Evolutionary conservation across 2,888 invertebrate species (phyloP), one percentile per base, ranked within the genome.

Genomic region (Pristionchus fissidentatus): DNA sequence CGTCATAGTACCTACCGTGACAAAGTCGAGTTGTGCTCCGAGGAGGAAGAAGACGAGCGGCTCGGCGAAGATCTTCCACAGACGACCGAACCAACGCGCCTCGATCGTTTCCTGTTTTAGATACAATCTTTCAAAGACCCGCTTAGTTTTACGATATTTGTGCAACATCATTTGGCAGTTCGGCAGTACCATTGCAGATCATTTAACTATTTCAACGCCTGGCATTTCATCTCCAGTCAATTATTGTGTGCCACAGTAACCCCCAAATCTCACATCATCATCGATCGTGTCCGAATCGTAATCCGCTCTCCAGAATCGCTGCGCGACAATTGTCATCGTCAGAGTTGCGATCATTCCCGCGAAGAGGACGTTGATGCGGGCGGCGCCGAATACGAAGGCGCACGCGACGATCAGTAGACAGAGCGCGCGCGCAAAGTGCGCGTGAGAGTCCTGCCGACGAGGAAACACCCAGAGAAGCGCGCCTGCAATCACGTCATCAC

Each of bases 301-400:
- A 41, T 83, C 83, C 2, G 49, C 52, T 26, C 83, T 70, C 83
- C 83, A 83, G 60, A 73, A 43, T 52, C 73, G 32, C 70, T 83
- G 83, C 7, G 83, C 83, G 13, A 55, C 41, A 32, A 83, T 73
- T 0, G 83, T 83, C 70, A 55, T 55, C 35, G 83, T 55, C 38
- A 73, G 32, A 26, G 73, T 83, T n/a, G 83, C 83, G 73, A 83
- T 83, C 38, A 66, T 52, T 52, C 83, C 83, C 3, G 83, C 35
- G 73, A 83, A 83, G 35, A 83, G 73, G 26, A 49, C 49, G 55
- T 66, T 41, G 73, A 83, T 32, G 15, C 70, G 49, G 26, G 49
- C 19, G 1, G 83, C 19, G 26, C 83, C 83, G 43, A 70, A 83
- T n/a, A 83, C 57, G 52, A 83, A 70, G 4, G 83, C 83, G 41